Evolutionary conservation across 2,888 invertebrate genomes (phyloP).

Genomic region (Tromatobia lineatoria): DNA sequence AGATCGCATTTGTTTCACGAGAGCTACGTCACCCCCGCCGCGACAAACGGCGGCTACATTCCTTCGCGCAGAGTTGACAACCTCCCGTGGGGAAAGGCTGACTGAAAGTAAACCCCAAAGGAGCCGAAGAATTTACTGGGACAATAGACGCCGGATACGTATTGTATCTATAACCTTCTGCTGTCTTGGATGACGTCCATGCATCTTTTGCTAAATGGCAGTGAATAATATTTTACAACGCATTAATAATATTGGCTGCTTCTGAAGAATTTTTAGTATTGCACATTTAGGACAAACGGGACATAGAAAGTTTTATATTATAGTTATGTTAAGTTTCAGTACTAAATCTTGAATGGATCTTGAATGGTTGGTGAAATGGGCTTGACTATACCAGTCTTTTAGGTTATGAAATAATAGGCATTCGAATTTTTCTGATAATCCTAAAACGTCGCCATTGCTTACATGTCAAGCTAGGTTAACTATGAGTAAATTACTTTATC

Average conservation of each 20-base stretch:
- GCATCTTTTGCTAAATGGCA: neutral
- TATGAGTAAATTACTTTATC: no score
- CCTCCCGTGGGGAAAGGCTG: constrained; percentile 41
- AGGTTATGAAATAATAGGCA: no score
- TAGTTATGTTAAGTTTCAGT: no score
- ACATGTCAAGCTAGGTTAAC: no score
- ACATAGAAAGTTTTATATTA: no score
- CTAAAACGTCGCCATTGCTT: no score
- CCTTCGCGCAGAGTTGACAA: constrained; percentile 72
- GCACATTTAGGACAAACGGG: no score
- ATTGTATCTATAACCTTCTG: constrained; percentile 38
- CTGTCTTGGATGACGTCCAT: constrained; percentile 4
- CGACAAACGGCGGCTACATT: constrained; percentile 79
- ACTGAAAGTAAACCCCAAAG: constrained; percentile 62
- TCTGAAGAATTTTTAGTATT: neutral
- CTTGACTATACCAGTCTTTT: no score
- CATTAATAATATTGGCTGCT: neutral
- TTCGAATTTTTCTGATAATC: no score
- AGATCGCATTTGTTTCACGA: constrained; percentile 63
- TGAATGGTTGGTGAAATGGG: no score
- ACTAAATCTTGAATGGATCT: no score
- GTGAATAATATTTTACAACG: neutral
- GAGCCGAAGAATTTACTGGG: constrained; percentile 66
- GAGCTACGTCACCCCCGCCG: constrained; percentile 69
- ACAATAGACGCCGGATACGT: constrained; percentile 56